Conservation (phyloP, 2,888 invertebrate genomes). For the Andrena camellia region DNA sequence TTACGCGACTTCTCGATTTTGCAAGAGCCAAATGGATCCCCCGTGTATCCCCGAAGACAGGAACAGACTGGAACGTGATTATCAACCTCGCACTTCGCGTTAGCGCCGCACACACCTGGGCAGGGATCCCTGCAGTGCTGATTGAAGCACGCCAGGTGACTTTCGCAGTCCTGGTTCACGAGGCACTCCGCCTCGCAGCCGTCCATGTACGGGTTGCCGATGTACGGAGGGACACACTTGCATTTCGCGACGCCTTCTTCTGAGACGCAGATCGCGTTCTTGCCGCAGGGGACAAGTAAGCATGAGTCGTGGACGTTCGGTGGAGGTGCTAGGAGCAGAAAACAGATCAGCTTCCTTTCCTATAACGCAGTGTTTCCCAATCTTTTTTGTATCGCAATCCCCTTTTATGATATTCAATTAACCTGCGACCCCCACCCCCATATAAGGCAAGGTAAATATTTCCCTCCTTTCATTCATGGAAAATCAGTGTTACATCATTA, state of each 20-base stretch:
- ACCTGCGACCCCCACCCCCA: too few species aligned
- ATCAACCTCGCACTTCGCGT: constrained; percentile 93
- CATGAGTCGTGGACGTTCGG: constrained; percentile 88
- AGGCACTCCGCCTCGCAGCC: constrained; percentile 95
- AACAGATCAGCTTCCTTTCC: background rate
- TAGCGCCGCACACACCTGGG: constrained; percentile 92
- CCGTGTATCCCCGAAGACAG: constrained; percentile 91
- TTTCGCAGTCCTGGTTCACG: constrained; percentile 92
- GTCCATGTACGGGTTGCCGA: constrained; percentile 92
- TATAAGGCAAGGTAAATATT: too few species aligned
- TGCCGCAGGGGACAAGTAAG: constrained; percentile 93
- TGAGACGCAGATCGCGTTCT: constrained; percentile 92
- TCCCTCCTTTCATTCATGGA: too few species aligned
- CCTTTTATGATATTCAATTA: too few species aligned
- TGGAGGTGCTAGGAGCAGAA: constrained; percentile 82
- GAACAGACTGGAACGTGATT: constrained; percentile 94
- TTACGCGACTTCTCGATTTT: constrained; percentile 83
- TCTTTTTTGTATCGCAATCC: too few species aligned
- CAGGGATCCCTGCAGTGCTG: constrained; percentile 95
- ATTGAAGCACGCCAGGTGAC: constrained; percentile 91
- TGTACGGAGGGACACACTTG: constrained; percentile 94
- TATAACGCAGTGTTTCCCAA: too few species aligned
- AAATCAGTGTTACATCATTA: too few species aligned
- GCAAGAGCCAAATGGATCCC: constrained; percentile 94
- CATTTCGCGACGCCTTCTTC: constrained; percentile 90